Conservation (phyloP, 2,888 invertebrate species). For the Drosophila setosimentum region DNA sequence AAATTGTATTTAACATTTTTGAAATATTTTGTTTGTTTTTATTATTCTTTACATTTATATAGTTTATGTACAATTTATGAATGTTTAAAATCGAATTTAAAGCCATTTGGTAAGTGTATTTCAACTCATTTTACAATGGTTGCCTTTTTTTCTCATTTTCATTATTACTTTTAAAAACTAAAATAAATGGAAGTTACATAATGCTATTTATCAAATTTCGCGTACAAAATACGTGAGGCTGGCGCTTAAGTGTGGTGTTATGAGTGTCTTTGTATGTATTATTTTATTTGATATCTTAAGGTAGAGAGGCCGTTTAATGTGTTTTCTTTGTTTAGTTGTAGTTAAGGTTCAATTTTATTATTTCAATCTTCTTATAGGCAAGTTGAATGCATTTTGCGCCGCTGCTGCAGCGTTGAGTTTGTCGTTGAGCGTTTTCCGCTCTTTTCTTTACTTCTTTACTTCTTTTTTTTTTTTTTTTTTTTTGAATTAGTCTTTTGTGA, state of each 20-base stretch:
- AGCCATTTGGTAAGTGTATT: slow-evolving; percentile 62
- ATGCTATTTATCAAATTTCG: slow-evolving; percentile 31
- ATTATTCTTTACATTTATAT: slow-evolving; percentile 36
- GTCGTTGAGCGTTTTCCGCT: slow-evolving; percentile 41
- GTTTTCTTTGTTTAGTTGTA: slow-evolving; percentile 31
- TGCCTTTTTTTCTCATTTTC: slow-evolving; percentile 11
- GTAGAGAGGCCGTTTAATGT: slow-evolving; percentile 61
- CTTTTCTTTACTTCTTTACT: slow-evolving; percentile 9
- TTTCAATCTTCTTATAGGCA: slow-evolving; percentile 55
- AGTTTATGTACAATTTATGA: slow-evolving; percentile 72
- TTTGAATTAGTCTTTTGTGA: slow-evolving; percentile 78
- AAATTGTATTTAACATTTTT: slow-evolving; percentile 41
- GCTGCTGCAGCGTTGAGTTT: slow-evolving; percentile 66
- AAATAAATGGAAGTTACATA: slow-evolving; percentile 70
- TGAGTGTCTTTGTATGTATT: slow-evolving; percentile 7
- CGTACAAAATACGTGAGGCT: slow-evolving; percentile 27
- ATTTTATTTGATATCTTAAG: slow-evolving; percentile 53
- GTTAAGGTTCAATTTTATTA: slow-evolving; percentile 35
- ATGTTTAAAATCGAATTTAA: slow-evolving; percentile 72
- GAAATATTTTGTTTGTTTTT: slow-evolving; percentile 27
- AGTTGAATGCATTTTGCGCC: slow-evolving; percentile 78
- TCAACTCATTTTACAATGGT: slow-evolving; percentile 45
- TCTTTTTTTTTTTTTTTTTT: slow-evolving; percentile 23
- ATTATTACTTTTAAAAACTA: slow-evolving; percentile 55
- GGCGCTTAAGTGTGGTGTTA: slow-evolving; percentile 36